Base-by-base conservation (phyloP, 2,113 vertebrate species). In the Corapipo altera region DNA sequence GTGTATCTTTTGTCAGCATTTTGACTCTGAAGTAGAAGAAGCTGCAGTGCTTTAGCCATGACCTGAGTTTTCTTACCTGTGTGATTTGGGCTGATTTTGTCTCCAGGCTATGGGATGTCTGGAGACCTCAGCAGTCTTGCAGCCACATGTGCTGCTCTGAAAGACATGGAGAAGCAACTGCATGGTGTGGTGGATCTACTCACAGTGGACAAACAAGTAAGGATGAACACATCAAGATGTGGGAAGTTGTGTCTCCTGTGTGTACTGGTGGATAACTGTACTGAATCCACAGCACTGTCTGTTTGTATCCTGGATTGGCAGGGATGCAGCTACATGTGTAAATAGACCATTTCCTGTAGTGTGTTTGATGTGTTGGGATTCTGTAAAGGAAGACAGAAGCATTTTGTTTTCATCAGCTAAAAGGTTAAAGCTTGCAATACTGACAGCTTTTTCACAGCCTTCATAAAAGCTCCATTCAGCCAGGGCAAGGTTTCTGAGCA, bases 91-190 rank as follows among this genome's bases (percentile, higher is more conserved):
- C 7, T 62, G 43, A 43, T 89, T 27, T 81, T 39, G n/a, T 49
- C 54, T 75, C 2, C 75, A 99, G 99, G 98, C 93, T 99, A 99
- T n/a, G 98, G 98, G 85, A 98, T 98, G 97, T 95, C 96, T 3
- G 98, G 98, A 32, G 99, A 99, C 95, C 95, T 99, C n/a, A 98
- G 84, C 74, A 98, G 96, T 94, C 97, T 99, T 44, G 89, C 89
- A 30, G 88, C 96, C 35, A 98, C 98, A 2, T 98, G 98, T 93
- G 96, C 97, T 4, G 73, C 97, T 94, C 96, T 98, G 77, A 96
- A 92, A 57, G 97, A 97, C 17, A 76, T 83, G 1, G 96, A 97
- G 22, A 90, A 98, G 79, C 97, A 98, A 69, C 96, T 97, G 9
- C 94, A 48, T 37, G 97, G 97, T 4, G 57, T 98, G 61, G 82